Percentiles rank a stretch among this genome's conserved stretches.
Evolutionary conservation across 2,113 vertebrate species (phyloP).

Genomic region (Sarotherodon lohbergeri): DNA sequence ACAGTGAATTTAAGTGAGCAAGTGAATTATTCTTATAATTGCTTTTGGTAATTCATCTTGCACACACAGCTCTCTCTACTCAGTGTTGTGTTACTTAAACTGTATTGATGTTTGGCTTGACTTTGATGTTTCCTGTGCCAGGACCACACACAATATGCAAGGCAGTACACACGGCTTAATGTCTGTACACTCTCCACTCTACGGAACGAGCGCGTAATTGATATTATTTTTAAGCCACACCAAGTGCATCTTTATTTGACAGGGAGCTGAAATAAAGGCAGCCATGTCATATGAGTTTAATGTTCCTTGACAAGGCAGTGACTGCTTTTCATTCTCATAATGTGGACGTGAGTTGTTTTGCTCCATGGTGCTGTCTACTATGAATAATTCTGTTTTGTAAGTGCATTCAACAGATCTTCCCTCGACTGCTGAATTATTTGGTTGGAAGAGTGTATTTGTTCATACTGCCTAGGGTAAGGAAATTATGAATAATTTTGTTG

Average conservation of each 20-base stretch:
- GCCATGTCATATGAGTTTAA: conserved; percentile 28
- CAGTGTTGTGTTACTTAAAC: not conserved
- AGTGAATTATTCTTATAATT: not conserved
- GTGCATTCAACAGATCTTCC: conserved; percentile 14
- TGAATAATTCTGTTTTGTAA: conserved; percentile 48
- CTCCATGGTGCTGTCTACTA: conserved; percentile 12
- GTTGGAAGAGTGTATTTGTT: conserved; percentile 44
- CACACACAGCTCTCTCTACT: not conserved
- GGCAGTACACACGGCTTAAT: not conserved
- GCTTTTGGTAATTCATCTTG: conserved; percentile 9
- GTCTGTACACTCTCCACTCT: not conserved
- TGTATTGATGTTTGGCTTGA: not conserved
- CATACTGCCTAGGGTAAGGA: conserved; percentile 11
- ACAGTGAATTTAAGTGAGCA: not conserved
- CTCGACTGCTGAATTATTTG: conserved; percentile 45
- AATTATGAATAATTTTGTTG: conserved; percentile 41
- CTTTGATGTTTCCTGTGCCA: not conserved
- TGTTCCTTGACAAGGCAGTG: conserved; percentile 36
- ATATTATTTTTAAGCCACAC: conserved; percentile 21
- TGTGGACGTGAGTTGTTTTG: conserved; percentile 30
- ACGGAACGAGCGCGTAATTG: conserved; percentile 8
- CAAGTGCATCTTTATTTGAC: conserved; percentile 41
- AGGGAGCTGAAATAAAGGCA: conserved; percentile 34
- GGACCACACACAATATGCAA: conserved; percentile 4
- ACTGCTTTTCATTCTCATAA: conserved; percentile 42